Evolutionary conservation across 2,797 vertebrate species (phyloP).

Genomic region (Oreochromis grahami): DNA sequence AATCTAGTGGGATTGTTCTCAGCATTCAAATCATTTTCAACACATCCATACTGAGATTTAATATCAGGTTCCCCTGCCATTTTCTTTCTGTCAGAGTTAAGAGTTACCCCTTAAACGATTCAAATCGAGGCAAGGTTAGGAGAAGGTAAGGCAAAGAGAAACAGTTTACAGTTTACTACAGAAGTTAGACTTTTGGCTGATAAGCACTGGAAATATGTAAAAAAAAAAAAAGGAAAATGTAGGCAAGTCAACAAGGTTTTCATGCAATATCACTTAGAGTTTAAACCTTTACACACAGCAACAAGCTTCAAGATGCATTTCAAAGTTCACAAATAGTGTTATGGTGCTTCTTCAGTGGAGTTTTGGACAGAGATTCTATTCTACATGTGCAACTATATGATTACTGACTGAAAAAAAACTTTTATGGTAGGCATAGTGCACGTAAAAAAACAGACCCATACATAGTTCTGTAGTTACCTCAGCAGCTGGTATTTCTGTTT

Average conservation of each 20-base stretch:
- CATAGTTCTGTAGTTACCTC: background rate
- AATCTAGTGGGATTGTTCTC: background rate
- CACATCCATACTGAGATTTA: background rate
- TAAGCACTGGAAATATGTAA: background rate
- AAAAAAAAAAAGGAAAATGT: background rate
- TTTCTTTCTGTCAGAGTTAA: background rate
- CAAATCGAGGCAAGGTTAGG: background rate
- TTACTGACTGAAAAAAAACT: background rate
- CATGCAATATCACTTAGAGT: background rate
- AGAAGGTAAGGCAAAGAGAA: background rate
- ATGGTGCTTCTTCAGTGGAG: background rate
- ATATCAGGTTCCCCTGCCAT: background rate
- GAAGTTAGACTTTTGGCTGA: background rate
- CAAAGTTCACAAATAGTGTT: background rate
- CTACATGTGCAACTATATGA: background rate
- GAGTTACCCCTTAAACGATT: background rate
- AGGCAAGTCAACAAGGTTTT: background rate
- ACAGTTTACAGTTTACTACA: background rate
- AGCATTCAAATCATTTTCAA: background rate
- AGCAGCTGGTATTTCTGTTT: background rate
- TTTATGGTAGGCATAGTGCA: background rate
- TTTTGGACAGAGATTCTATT: background rate
- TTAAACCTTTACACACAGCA: fast-evolving
- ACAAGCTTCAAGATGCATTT: background rate
- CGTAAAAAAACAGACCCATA: background rate